Percentiles rank a stretch among this genome's conserved stretches.
phyloP scores from a whole-genome alignment of 2,113 vertebrate species.

The Vidua macroura region DNA sequence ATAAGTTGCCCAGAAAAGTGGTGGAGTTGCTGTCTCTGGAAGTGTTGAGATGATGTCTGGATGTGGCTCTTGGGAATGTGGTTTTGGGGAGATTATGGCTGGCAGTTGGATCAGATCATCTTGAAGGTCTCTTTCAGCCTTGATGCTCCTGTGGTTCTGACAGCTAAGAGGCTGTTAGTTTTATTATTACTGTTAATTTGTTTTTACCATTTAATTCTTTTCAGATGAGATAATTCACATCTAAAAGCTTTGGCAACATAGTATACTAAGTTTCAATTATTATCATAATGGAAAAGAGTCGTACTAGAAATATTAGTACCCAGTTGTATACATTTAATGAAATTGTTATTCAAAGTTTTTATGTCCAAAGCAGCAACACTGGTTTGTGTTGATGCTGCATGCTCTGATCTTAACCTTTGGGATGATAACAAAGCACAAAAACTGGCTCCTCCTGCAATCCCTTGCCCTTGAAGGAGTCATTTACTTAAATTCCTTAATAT shows the following conservation, averaged over 20 bases:
- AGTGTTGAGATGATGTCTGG: not conserved
- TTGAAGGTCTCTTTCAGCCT: not conserved
- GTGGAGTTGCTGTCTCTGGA: not conserved
- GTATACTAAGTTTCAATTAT: not conserved
- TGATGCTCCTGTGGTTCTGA: not conserved
- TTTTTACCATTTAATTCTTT: not conserved
- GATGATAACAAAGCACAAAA: not conserved
- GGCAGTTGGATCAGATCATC: not conserved
- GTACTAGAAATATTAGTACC: not conserved
- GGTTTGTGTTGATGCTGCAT: not conserved
- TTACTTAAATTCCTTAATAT: conserved; percentile 56
- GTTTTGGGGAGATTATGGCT: not conserved
- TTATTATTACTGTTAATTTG: not conserved
- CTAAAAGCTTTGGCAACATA: not conserved
- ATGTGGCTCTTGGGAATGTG: not conserved
- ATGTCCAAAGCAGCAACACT: not conserved
- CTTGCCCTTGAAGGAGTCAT: conserved; percentile 33
- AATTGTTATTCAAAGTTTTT: not conserved
- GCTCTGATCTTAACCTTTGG: not conserved
- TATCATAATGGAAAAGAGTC: not conserved
- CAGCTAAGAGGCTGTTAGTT: not conserved
- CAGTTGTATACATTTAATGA: not conserved
- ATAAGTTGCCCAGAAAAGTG: not conserved
- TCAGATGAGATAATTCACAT: not conserved
- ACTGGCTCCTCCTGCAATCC: not conserved